Evolutionary conservation across 2,888 invertebrate species (phyloP), one percentile per base, ranked within the genome.

Genomic region (Parelbella ahira): DNA sequence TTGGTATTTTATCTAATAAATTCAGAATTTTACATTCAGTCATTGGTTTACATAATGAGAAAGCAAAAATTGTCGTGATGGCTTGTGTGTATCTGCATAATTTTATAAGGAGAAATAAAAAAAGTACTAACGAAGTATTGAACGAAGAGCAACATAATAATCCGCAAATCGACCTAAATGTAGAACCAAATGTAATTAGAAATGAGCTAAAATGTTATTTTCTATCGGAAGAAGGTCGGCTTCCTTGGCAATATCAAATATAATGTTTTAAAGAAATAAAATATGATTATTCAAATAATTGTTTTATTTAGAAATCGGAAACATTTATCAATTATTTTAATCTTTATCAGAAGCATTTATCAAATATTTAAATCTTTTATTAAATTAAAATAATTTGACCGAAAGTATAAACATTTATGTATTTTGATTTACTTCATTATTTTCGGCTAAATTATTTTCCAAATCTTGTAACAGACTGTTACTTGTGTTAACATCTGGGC

Each of bases 21-120:
- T 50, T 43, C 29, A 10, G 38, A 32, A 50, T 50, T 9, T 41
- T 50, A 36, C 43, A 45, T 45, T 33, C 47, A 37, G 44, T 45
- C 10, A 24, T 24, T 24, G 24, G n/a, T n/a, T 10, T 21, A 21
- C 21, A 21, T n/a, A n/a, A n/a, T 7, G 21, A 21, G 21, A 21
- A 21, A 21, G 8, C 8, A 8, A 21, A n/a, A 21, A 21, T 21
- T 21, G 21, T 21, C 12, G 28, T 28, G 13, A 28, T 7, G n/a
- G 10, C 28, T 28, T 7, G 13, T 28, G 28, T 28, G 8, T 21
- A 8, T 8, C 21, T 21, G 21, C 21, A 21, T 8, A 21, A 21
- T 21, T 21, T 21, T 21, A 21, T 21, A n/a, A n/a, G 21, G 8
- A 21, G 21, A 21, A 21, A 21, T 21, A 8, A 21, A n/a, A 8